Evolutionary conservation across 1,140 invertebrate species (phyloP), one percentile per base, ranked within the genome.

Genomic region (Leptinotarsa defecta): DNA sequence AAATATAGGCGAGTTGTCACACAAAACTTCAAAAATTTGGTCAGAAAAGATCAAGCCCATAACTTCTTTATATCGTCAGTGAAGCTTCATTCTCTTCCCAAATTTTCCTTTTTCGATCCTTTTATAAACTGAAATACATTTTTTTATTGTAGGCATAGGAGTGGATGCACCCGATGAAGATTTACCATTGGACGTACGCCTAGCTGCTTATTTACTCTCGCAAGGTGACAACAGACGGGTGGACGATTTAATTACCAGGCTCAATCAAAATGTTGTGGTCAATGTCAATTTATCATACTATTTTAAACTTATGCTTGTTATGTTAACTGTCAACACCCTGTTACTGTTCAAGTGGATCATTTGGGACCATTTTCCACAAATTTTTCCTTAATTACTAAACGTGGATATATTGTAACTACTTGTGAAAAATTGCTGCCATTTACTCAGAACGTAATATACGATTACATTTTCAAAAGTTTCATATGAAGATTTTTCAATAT

Each of bases 231-330:
- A 74, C 65, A 61, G 73, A n/a, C 20, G 52, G 11, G 20, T 74
- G 19, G 73, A 74, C 22, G 73, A 74, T 17, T 63, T 74, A 20
- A 15, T 74, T 3, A 68, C 64, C 19, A 74, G 22, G 15, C 13
- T 20, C 2, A 24, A 69, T 24, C 73, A 74, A 63, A 74, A 74
- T 61, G 34, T 74, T 22, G 65, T 74, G 20, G 73, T 74, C 8
- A 69, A 74, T 15, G 73, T 74, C 13, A 74, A 74, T 74, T 34
- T 74, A 52, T 74, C 73, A 13, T 74, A 68, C 52, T 74, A 74
- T 52, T 74, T 74, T 15, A 74, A 74, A 69, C 24, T 74, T n/a
- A 74, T 74, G 73, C 27, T 74, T 4, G 22, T 74, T 17, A 74
- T 74, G 73, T 61, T 74, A 48, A 68, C 73, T 20, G 17, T 74